Conservation (phyloP, 1,140 invertebrate species). For the Drosophila seguyi region DNA sequence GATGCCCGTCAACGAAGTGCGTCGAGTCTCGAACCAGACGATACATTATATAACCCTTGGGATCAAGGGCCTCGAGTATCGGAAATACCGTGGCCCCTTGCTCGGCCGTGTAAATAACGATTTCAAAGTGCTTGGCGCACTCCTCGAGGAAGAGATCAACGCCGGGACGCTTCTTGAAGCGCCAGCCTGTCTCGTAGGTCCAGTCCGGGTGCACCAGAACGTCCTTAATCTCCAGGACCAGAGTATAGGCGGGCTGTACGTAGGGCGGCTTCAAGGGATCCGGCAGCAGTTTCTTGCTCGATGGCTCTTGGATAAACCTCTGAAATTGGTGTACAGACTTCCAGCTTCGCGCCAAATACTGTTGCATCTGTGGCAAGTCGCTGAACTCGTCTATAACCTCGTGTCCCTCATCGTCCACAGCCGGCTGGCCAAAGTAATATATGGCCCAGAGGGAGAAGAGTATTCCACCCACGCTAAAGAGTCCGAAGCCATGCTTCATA, state of each 20-base stretch:
- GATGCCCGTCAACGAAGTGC: slow-evolving; percentile 96
- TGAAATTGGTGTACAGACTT: slow-evolving; percentile 91
- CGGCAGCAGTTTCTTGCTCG: slow-evolving; percentile 96
- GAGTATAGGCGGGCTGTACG: slow-evolving; percentile 97
- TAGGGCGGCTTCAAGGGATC: slow-evolving; percentile 97
- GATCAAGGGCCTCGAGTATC: slow-evolving; percentile 96
- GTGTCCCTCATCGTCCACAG: slow-evolving; percentile 90
- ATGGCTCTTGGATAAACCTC: slow-evolving; percentile 96
- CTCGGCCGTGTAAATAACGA: slow-evolving; percentile 98
- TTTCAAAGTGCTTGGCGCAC: slow-evolving; percentile 96
- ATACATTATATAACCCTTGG: slow-evolving; percentile 94
- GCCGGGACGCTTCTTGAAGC: slow-evolving; percentile 99
- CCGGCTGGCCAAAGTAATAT: slow-evolving; percentile 90
- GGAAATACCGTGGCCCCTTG: slow-evolving; percentile 96
- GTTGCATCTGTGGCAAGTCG: slow-evolving; percentile 88
- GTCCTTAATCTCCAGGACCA: slow-evolving; percentile 98
- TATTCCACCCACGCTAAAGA: slow-evolving; percentile 86
- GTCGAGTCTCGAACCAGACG: slow-evolving; percentile 97
- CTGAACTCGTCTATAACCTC: slow-evolving; percentile 93
- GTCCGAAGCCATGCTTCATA: slow-evolving; percentile 87
- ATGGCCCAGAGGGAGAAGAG: slow-evolving; percentile 87
- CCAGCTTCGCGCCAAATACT: slow-evolving; percentile 90
- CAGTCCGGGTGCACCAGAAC: slow-evolving; percentile 99
- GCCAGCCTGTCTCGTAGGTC: slow-evolving; percentile 92
- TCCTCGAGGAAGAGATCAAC: slow-evolving; percentile 97